phyloP scores from a whole-genome alignment of 2,113 vertebrate genomes.

The Chunga burmeisteri region DNA sequence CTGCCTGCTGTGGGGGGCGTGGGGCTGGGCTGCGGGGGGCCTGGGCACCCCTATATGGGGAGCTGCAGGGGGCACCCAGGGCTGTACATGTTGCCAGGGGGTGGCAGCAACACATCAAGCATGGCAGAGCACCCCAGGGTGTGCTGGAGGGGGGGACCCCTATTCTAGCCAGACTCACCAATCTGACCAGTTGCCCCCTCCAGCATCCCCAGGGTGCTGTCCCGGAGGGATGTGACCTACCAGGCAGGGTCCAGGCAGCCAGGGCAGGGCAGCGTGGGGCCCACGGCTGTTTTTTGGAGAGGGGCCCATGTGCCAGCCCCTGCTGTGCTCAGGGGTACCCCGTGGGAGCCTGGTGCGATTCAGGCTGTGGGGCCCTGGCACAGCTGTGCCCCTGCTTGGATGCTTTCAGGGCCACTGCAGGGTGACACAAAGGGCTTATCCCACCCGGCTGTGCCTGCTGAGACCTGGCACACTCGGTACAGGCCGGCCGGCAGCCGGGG shows the following conservation, averaged over 20 bases:
- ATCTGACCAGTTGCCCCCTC: not conserved
- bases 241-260: accelerated
- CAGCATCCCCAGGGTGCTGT: not conserved
- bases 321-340: accelerated
- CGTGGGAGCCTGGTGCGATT: accelerated
- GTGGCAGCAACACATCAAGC: conserved; percentile 22
- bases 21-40: not conserved
- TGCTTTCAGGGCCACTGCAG: not conserved
- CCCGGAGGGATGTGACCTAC: not conserved
- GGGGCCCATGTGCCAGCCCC: not conserved
- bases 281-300: not conserved
- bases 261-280: accelerated
- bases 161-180: not conserved
- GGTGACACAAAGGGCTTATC: not conserved
- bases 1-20: not conserved
- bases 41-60: no score
- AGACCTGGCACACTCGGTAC: not conserved
- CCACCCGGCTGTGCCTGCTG: not conserved
- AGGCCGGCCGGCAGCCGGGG: not conserved
- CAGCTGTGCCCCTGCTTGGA: not conserved
- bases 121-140: not conserved
- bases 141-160: not conserved
- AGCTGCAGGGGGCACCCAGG: not conserved
- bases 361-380: not conserved
- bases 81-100: not conserved